Percentiles rank a stretch among this genome's conserved stretches.
phyloP scores from a whole-genome alignment of 2,113 vertebrate species.

The Pseudorasbora parva region DNA sequence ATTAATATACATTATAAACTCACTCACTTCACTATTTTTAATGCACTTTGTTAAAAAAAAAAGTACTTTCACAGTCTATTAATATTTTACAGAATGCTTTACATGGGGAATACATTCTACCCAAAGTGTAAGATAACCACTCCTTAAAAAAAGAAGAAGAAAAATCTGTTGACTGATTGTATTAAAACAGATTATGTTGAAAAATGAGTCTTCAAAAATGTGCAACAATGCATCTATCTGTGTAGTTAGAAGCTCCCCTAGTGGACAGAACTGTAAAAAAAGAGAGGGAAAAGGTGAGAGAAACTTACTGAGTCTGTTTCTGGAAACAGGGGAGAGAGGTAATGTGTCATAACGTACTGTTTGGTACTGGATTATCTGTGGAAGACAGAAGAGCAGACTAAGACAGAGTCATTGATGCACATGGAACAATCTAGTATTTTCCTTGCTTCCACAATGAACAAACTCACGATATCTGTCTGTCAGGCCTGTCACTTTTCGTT shows the following conservation, averaged over 20 bases:
- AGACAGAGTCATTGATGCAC: neutral
- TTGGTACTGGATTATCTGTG: constrained; percentile 83
- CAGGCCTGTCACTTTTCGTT: neutral
- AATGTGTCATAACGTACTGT: constrained; percentile 82
- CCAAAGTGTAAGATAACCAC: neutral
- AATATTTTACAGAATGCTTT: neutral
- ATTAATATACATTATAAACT: neutral
- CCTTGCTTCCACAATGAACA: neutral
- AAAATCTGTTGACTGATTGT: neutral
- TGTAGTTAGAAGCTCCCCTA: constrained; percentile 3
- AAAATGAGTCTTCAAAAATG: neutral
- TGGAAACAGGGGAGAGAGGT: constrained; percentile 79
- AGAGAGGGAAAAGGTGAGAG: neutral
- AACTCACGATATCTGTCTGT: neutral
- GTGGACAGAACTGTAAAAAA: neutral
- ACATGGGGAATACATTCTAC: neutral
- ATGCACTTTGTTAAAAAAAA: neutral
- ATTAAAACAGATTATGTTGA: neutral
- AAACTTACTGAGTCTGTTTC: constrained; percentile 79
- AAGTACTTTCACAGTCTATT: neutral
- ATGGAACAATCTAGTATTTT: neutral
- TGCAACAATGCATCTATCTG: neutral
- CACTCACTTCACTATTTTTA: neutral
- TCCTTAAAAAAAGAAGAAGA: neutral
- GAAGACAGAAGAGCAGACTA: neutral